Evolutionary conservation across 2,113 vertebrate genomes (phyloP).

Genomic region (Cephalopterus ornatus): DNA sequence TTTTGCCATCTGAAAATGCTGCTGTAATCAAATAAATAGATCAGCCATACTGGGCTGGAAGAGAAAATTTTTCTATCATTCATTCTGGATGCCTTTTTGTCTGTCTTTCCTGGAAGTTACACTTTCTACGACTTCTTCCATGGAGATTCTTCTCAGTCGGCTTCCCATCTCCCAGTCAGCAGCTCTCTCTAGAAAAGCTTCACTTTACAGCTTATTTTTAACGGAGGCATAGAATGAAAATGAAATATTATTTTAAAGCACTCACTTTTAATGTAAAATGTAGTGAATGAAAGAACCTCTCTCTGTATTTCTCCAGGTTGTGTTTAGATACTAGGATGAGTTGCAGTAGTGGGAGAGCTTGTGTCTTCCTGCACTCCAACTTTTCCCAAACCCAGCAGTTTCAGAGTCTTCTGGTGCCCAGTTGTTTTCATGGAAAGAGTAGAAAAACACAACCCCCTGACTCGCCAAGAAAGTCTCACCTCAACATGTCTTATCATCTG

Average conservation of each 20-base stretch:
- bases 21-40: background rate
- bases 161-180: background rate
- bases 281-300: background rate
- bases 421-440: background rate
- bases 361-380: background rate
- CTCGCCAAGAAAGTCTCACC: background rate
- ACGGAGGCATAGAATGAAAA: background rate
- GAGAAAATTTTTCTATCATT: background rate
- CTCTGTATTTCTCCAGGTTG: background rate
- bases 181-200: background rate
- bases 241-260: conserved; percentile 16
- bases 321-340: background rate
- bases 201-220: background rate
- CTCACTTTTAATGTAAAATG: background rate
- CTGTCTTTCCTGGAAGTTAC: background rate
- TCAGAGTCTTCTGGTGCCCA: background rate
- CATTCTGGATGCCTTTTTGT: background rate
- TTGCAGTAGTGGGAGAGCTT: background rate
- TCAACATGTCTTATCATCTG: background rate
- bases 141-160: background rate
- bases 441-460: background rate
- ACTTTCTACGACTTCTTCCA: background rate
- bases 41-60: background rate
- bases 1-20: background rate
- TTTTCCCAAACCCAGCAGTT: background rate